Percentiles rank a stretch among this genome's conserved stretches.
Conservation (phyloP, 2,888 invertebrate genomes). For the Allolobophora icterica region DNA sequence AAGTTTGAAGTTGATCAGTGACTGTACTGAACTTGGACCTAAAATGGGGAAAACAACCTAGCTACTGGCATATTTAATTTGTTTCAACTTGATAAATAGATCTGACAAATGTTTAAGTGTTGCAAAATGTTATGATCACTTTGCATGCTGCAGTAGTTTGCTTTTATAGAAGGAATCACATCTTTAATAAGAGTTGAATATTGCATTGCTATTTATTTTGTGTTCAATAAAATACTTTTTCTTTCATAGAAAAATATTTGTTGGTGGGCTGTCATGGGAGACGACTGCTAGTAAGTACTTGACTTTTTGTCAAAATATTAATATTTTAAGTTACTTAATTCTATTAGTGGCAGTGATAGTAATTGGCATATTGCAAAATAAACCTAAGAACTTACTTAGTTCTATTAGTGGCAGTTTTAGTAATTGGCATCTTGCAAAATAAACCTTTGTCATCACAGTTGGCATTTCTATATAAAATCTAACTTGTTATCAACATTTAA, state of each 20-base stretch:
- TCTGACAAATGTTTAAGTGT: too few species aligned
- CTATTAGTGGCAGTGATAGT: neutral
- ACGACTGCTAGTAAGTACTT: constrained; percentile 90
- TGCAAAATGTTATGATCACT: too few species aligned
- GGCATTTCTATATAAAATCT: neutral
- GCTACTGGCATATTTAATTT: too few species aligned
- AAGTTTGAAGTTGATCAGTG: too few species aligned
- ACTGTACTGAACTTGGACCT: too few species aligned
- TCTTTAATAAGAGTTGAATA: neutral
- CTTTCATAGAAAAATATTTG: constrained; percentile 90
- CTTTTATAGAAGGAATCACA: too few species aligned
- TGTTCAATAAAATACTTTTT: neutral
- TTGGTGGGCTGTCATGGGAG: constrained; percentile 97
- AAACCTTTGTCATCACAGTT: too few species aligned
- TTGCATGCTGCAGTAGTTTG: too few species aligned
- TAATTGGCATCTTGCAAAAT: neutral
- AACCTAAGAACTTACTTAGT: neutral
- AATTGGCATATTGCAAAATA: neutral
- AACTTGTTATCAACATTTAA: neutral
- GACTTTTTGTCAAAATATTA: neutral
- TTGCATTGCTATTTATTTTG: neutral
- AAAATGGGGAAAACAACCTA: too few species aligned
- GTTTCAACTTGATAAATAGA: too few species aligned
- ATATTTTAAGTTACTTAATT: neutral
- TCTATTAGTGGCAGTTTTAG: neutral